phyloP scores from a whole-genome alignment of 2,888 invertebrate genomes.

The Miltochrista miniata region DNA sequence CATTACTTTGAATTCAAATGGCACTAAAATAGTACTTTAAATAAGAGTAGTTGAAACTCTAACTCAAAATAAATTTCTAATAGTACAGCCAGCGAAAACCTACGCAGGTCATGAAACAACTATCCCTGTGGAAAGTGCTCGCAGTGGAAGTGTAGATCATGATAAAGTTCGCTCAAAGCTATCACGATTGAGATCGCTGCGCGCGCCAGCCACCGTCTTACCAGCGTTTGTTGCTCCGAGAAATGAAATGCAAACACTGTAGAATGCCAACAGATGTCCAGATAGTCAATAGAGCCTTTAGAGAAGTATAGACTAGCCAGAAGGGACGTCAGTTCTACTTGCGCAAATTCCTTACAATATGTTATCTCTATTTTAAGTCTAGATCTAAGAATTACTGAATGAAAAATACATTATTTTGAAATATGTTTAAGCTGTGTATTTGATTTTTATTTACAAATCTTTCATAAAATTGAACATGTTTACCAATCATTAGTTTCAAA shows the following conservation, averaged over 20 bases:
- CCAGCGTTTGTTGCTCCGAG: constrained; percentile 72
- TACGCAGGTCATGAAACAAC: constrained; percentile 44
- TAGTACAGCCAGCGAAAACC: constrained; percentile 44
- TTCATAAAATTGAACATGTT: not conserved
- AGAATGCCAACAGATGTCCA: constrained; percentile 78
- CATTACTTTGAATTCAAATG: not conserved
- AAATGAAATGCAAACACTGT: constrained; percentile 81
- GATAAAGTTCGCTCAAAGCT: constrained; percentile 74
- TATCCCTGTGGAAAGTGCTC: constrained; percentile 47
- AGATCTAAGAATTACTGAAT: constrained; percentile 1
- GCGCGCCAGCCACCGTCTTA: constrained; percentile 62
- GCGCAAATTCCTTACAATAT: not conserved
- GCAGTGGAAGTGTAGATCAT: constrained; percentile 56
- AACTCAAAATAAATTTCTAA: constrained; percentile 28
- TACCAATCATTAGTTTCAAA: not conserved
- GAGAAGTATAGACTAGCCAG: constrained; percentile 48
- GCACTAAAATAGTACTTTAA: not conserved
- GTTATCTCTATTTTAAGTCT: not conserved
- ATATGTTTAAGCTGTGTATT: not conserved
- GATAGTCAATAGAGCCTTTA: constrained; percentile 75
- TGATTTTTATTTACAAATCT: not conserved
- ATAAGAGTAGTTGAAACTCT: not conserved
- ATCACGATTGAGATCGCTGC: constrained; percentile 74
- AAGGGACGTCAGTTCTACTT: constrained; percentile 35
- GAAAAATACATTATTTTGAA: constrained; percentile 1